phyloP scores from a whole-genome alignment of 2,113 vertebrate species.

The Uropsilus gracilis region DNA sequence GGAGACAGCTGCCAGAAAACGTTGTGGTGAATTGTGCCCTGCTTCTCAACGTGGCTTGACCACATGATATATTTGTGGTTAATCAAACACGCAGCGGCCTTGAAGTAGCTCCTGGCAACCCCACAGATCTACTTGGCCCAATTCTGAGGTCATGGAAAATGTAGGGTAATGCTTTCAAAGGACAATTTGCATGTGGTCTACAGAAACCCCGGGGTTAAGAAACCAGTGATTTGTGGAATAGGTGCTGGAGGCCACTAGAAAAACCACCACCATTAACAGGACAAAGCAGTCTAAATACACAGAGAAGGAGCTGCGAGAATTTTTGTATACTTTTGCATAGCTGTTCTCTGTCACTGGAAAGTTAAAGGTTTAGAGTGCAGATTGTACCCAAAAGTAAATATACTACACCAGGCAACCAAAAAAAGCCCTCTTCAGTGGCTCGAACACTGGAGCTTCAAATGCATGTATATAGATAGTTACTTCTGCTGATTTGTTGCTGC shows the following conservation, averaged over 20 bases:
- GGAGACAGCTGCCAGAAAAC: slow-evolving; percentile 42
- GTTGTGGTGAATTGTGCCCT: not conserved
- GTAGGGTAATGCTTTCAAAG: not conserved
- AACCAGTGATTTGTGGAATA: not conserved
- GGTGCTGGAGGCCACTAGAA: not conserved
- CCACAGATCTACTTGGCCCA: not conserved
- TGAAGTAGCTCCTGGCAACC: not conserved
- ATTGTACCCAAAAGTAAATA: not conserved
- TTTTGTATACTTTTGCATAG: not conserved
- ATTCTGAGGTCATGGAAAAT: slow-evolving; percentile 26
- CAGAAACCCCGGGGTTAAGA: slow-evolving; percentile 1
- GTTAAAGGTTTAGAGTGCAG: not conserved
- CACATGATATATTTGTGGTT: not conserved
- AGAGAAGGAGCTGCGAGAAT: not conserved
- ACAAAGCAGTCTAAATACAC: not conserved
- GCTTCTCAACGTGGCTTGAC: not conserved
- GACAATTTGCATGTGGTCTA: not conserved
- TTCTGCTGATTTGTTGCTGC: not conserved
- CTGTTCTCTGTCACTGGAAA: not conserved
- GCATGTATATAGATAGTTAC: not conserved
- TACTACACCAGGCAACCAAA: not conserved
- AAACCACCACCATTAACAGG: not conserved
- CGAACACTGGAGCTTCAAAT: not conserved
- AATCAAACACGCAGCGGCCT: not conserved
- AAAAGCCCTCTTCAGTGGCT: not conserved